Evolutionary conservation across 2,113 vertebrate species (phyloP).

Genomic region (Heterocephalus glaber): DNA sequence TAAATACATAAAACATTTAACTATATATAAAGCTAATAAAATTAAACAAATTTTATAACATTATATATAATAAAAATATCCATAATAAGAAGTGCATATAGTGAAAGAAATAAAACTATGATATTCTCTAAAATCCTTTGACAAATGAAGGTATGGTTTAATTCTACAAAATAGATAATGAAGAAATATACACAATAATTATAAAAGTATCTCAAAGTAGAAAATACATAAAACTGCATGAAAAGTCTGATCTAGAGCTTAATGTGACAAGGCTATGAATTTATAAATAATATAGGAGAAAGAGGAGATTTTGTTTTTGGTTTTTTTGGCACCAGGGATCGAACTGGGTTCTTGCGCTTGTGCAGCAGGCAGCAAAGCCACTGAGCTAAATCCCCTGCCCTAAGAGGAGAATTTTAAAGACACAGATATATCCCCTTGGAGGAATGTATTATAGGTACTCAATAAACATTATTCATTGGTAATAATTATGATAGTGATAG

Average conservation of each 20-base stretch:
- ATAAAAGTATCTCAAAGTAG: background rate
- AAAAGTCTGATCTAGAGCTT: background rate
- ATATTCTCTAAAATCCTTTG: background rate
- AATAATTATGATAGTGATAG: conserved; percentile 44
- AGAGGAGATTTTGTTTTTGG: background rate
- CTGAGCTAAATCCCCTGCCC: too few relatives aligned
- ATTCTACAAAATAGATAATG: background rate
- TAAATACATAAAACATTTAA: background rate
- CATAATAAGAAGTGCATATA: background rate
- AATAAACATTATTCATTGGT: conserved; percentile 39
- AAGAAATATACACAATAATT: background rate
- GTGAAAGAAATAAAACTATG: conserved; percentile 14
- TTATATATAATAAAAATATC: background rate
- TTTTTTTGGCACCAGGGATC: too few relatives aligned
- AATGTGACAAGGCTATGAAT: background rate
- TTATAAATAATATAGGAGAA: background rate
- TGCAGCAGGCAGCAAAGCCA: too few relatives aligned
- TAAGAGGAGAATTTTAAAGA: too few relatives aligned
- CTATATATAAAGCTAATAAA: background rate
- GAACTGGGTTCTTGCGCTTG: too few relatives aligned
- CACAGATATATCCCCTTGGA: background rate
- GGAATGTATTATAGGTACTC: background rate
- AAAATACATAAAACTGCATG: conserved; percentile 43
- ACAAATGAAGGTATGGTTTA: conserved; percentile 34
- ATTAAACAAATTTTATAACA: conserved; percentile 15